phyloP scores from a whole-genome alignment of 2,888 invertebrate species.

The Acanthoscelides obtectus region DNA sequence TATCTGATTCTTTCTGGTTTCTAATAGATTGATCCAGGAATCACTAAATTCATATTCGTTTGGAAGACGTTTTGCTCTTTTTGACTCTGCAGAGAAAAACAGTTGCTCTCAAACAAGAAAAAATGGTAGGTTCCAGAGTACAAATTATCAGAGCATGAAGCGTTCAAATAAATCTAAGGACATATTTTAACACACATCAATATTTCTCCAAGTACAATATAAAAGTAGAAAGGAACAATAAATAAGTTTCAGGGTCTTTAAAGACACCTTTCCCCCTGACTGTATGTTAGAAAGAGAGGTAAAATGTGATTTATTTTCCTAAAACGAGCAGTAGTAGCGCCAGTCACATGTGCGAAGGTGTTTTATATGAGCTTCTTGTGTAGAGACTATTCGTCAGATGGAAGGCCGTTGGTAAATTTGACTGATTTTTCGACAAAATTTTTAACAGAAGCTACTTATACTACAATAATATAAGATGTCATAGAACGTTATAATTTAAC shows the following conservation, averaged over 20 bases:
- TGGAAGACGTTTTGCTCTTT: no score
- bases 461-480: no score
- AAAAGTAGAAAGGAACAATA: conserved; percentile 14
- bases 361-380: conserved; percentile 35
- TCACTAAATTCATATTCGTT: no score
- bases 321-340: conserved; percentile 34
- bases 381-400: conserved; percentile 27
- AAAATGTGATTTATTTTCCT: conserved; percentile 33
- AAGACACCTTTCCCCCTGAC: not conserved
- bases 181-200: conserved; percentile 5
- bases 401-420: conserved; percentile 20
- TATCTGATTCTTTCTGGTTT: no score
- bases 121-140: no score
- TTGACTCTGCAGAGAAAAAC: no score
- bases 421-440: conserved; percentile 6
- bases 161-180: no score
- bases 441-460: not conserved
- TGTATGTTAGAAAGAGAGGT: conserved; percentile 11
- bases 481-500: no score
- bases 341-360: conserved; percentile 40
- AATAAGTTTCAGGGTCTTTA: conserved; percentile 9
- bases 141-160: no score
- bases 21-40: no score
- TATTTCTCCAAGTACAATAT: conserved; percentile 1
- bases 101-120: no score